Evolutionary conservation across 2,797 vertebrate genomes (phyloP), one percentile per base, ranked within the genome.

Genomic region (Esox lucius): DNA sequence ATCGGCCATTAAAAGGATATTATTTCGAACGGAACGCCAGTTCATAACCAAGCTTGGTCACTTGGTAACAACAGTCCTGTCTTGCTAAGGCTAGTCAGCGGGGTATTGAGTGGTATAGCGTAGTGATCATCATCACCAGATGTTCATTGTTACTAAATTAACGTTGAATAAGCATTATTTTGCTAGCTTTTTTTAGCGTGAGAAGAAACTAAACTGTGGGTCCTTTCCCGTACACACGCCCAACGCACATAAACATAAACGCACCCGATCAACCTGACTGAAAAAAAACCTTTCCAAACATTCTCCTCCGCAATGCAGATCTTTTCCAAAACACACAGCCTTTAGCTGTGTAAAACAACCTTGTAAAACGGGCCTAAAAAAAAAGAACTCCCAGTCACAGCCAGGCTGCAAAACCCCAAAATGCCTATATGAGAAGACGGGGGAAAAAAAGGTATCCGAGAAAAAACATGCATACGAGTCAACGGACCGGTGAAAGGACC

Each of bases 201-300:
- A 48, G 76, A 82, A 75, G 87, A 42, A 35, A 31, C 5, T 19
- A 33, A 73, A 56, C 73, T 88, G 82, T 84, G 81, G 84, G 81
- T 84, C 83, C 70, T 71, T 91, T 91, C 86, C 90, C 73, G 83
- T 89, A 88, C 90, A 78, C 78, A 78, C 74, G 73, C 74, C 51
- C 64, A 28, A 42, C 67, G 48, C 6, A 35, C 28, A 49, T 15
- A 56, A 42, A 67, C 71, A 70, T 75, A 85, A 68, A 76, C 89
- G 87, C 88, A 89, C 84, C 85, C 88, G 84, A 88, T 72, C 80
- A 84, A 87, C 86, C 86, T 90, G 88, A 85, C 81, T 85, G 77
- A 79, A 71, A 85, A 85, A 31, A 31, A 31, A 31, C 83, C 84
- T 79, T 19, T 53, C 19, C n/a, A 59, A 84, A 89, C 75, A 74